Evolutionary conservation across 2,113 vertebrate genomes (phyloP), one percentile per base, ranked within the genome.

Genomic region (Sula dactylatra): DNA sequence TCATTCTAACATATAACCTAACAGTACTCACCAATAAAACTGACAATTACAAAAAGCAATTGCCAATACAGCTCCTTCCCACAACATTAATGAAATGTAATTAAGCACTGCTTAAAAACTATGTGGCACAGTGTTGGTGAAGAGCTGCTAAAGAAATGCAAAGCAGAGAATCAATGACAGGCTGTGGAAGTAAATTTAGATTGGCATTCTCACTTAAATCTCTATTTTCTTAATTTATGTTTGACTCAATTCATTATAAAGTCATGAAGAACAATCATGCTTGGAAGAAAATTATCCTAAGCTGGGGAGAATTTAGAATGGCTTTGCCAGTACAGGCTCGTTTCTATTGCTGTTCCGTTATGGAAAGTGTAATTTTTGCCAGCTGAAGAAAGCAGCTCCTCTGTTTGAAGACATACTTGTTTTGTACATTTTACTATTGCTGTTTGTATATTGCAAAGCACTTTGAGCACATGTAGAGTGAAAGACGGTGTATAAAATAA

Each of bases 361-460:
- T n/a, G 34, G 47, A 15, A 96, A 82, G 54, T 80, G 58, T 91
- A 70, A 77, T 73, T 95, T 96, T 92, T 86, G 66, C 90, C 84
- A 61, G 15, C 58, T 86, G 86, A 93, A 95, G 87, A 96, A 95
- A 97, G 78, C 80, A 70, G 77, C 45, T 92, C 66, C 40, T 88
- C 66, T 81, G 45, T 95, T 89, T 93, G 93, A 97, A 94, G 90
- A 92, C 45, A 10, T 71, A 86, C 62, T 94, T 96, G 90, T 90
- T 97, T 93, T 92, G 85, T 95, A 92, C 76, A 44, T 92, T 96
- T 96, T 96, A 80, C 91, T 90, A 38, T 55, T 94, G 91, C 92
- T 96, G 94, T 93, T 97, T 89, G 74, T 96, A 71, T 87, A 78
- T 59, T 58, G 86, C 81, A 89, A 96, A 96, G 80, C 86, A 79